phyloP scores from a whole-genome alignment of 2,888 invertebrate species.

The Xanthia icteritia region DNA sequence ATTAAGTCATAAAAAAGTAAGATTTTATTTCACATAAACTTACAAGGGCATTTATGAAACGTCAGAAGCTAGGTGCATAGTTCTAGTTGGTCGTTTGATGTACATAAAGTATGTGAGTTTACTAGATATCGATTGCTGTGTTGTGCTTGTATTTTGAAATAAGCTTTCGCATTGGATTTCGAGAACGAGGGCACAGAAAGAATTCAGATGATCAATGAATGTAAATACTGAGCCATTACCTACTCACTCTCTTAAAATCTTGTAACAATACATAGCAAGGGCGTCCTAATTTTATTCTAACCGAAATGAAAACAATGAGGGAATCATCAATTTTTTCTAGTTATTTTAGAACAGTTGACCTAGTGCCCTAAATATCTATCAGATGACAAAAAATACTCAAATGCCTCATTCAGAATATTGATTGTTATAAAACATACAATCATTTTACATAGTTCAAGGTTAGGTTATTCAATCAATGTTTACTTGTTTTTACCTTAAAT shows the following conservation, averaged over 20 bases:
- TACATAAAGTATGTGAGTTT: background rate
- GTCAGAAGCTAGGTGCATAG: too few species aligned
- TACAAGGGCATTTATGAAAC: too few species aligned
- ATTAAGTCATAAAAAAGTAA: too few species aligned
- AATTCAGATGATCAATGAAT: background rate
- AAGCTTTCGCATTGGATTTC: background rate
- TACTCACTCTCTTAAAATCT: too few species aligned
- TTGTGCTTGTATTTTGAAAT: background rate
- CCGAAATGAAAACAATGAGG: background rate
- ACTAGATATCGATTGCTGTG: background rate
- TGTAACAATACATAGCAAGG: background rate
- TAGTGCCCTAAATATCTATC: background rate
- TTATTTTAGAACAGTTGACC: background rate
- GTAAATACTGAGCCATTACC: background rate
- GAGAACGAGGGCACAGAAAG: background rate
- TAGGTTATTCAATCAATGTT: background rate
- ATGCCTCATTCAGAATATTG: background rate
- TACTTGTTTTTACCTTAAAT: slow-evolving; percentile 1
- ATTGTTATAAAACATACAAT: slow-evolving; percentile 10
- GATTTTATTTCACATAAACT: too few species aligned
- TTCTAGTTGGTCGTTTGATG: background rate
- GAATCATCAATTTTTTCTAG: background rate
- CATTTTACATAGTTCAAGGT: background rate
- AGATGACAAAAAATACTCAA: background rate
- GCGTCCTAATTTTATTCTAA: background rate